Base-by-base conservation (phyloP, 2,797 vertebrate species). In the Pseudotriccus pelzelni region DNA sequence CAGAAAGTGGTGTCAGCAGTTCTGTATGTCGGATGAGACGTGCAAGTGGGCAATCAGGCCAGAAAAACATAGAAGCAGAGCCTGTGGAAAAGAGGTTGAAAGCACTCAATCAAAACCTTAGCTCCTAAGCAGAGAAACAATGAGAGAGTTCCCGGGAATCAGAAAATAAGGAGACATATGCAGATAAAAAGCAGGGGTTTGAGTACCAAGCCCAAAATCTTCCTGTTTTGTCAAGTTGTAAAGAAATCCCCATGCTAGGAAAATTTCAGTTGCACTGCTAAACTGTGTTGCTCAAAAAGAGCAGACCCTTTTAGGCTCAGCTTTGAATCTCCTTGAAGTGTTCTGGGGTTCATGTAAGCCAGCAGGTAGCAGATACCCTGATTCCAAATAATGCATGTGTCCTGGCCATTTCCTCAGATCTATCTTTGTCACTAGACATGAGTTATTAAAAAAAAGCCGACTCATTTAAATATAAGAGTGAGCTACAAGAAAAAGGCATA, bases 121-220 rank as follows among this genome's bases (percentile, higher is more conserved):
- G 27, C 9, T 36, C 14, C 16, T 32, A 20, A 52, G 19, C 25
- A 56, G 44, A 62, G 18, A 46, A 73, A 34, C 43, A 53, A 8
- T 6, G 27, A 69, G 3, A 37, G 24, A 23, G 5, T 28, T 89
- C 32, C 27, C 27, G 3, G 19, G 4, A 73, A 24, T 1, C 14
- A 66, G 21, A 41, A 39, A 83, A 53, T 9, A 3, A 68, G 27
- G 4, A 8, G 6, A 12, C 12, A 52, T 1, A 20, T 2, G 19
- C 12, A 85, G 22, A 37, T 0, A 46, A 36, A 84, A 46, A 27
- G 7, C 13, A 46, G 16, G 0, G 4, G 9, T 7, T 73, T 1
- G 1, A 83, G 7, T 6, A 46, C 12, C 6, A 80, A 25, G 3
- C 7, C 12, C 22, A 30, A 55, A 36, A 6, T 34, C 30, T 36